A percentile compares a stretch with the other conserved stretches of the same genome.
These are phyloP conservation scores for Cichlasoma orientale DNA, from an alignment of 2,797 vertebrate species.

Conservation along the genomic window DNA sequence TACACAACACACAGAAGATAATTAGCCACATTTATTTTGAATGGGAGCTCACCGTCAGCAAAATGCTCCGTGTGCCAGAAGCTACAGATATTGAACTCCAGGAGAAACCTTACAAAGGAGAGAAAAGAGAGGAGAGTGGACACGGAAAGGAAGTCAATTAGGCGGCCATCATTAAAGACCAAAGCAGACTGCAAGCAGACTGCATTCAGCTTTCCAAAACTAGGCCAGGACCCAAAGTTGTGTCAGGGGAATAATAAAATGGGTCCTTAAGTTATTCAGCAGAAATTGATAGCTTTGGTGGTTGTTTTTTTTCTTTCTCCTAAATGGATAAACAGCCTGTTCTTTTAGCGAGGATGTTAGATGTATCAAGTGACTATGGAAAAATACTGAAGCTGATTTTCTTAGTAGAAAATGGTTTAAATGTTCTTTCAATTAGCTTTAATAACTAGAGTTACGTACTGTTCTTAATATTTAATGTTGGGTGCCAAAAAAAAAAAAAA, in stretches of 20 bases:
- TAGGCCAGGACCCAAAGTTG: constrained; percentile 52
- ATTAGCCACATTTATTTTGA: not conserved
- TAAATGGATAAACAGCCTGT: constrained; percentile 22
- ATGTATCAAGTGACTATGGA: not conserved
- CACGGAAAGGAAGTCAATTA: constrained; percentile 42
- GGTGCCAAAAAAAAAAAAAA: no score
- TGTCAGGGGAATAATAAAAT: constrained; percentile 64
- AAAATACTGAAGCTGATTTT: fast-evolving
- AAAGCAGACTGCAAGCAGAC: constrained; percentile 59
- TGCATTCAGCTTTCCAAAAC: constrained; percentile 53
- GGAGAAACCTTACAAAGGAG: constrained; percentile 72
- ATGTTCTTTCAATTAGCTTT: not conserved
- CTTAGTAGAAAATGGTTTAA: not conserved
- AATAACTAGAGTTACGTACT: not conserved
- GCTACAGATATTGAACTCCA: constrained; percentile 82
- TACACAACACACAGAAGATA: not conserved
- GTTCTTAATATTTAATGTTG: not conserved
- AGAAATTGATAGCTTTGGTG: constrained; percentile 41
- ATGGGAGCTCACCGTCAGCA: constrained; percentile 76
- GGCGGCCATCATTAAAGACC: constrained; percentile 35
- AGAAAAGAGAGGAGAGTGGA: constrained; percentile 42
- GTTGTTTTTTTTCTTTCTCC: not conserved
- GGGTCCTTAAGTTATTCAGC: constrained; percentile 45
- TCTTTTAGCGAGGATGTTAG: constrained; percentile 17
- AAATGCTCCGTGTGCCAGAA: constrained; percentile 80